Evolutionary conservation across 2,888 invertebrate genomes (phyloP).

Genomic region (Synergus umbraculus): DNA sequence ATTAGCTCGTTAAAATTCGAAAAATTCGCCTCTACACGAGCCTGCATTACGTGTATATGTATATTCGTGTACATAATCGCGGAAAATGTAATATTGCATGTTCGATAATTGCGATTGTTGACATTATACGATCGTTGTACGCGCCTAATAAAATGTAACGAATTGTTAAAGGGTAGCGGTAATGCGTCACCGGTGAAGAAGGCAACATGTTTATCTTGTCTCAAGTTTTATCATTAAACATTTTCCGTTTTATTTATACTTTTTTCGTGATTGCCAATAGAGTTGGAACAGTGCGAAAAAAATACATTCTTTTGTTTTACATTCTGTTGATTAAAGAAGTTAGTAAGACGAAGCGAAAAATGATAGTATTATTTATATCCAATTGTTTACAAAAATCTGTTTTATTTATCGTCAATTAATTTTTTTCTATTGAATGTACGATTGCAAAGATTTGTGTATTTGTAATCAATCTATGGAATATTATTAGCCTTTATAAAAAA

Average conservation of each 20-base stretch:
- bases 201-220: neutral
- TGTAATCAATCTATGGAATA: too few species aligned
- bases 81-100: slow-evolving; percentile 47
- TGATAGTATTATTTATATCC: too few species aligned
- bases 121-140: slow-evolving; percentile 43
- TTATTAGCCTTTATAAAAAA: too few species aligned
- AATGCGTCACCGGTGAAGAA: neutral
- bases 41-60: slow-evolving; percentile 41
- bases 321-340: too few species aligned
- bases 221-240: neutral
- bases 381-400: too few species aligned
- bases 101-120: slow-evolving; percentile 47
- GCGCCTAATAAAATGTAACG: slow-evolving; percentile 39
- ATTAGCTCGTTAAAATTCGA: neutral
- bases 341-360: too few species aligned
- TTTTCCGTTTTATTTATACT: neutral
- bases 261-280: neutral
- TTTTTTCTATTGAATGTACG: too few species aligned
- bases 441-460: too few species aligned
- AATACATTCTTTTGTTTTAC: too few species aligned
- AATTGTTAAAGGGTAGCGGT: slow-evolving; percentile 4
- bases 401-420: too few species aligned
- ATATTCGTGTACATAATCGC: slow-evolving; percentile 46
- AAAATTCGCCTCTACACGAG: slow-evolving; percentile 35
- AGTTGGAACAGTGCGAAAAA: too few species aligned